These are phyloP conservation scores for Trinorchestia longiramus DNA, from an alignment of 1,140 invertebrate species.

Conservation along the genomic window DNA sequence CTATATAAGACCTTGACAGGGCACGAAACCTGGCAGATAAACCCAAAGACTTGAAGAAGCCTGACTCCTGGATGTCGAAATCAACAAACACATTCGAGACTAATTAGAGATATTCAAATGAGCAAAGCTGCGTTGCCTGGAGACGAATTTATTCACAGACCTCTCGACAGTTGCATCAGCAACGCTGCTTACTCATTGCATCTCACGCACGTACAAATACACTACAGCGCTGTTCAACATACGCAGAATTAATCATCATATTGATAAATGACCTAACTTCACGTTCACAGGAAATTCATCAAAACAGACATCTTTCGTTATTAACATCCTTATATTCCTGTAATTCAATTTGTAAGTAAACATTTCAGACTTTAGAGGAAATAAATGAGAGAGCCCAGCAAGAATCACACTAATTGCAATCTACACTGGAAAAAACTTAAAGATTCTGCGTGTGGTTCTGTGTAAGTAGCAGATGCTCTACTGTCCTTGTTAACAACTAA, in stretches of 20 bases:
- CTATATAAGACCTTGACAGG: neutral
- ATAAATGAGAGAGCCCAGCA: too few species aligned
- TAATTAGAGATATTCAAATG: conserved; percentile 10
- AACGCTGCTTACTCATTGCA: neutral
- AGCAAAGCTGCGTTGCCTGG: neutral
- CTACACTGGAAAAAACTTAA: too few species aligned
- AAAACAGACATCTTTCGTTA: too few species aligned
- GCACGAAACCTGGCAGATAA: neutral
- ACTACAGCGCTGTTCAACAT: too few species aligned
- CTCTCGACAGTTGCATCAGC: neutral
- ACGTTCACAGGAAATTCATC: too few species aligned
- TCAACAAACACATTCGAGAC: neutral
- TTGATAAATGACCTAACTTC: too few species aligned
- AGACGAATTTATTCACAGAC: neutral
- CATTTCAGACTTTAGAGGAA: too few species aligned
- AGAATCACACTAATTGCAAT: too few species aligned
- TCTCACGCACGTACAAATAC: neutral
- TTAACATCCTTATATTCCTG: too few species aligned
- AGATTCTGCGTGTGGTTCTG: too few species aligned
- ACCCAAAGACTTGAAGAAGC: neutral
- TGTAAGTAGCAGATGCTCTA: neutral
- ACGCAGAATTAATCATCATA: too few species aligned
- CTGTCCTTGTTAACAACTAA: neutral
- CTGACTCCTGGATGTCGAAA: neutral
- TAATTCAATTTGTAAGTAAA: too few species aligned